Base-by-base conservation (phyloP, 2,888 invertebrate species). In the Idaea aversata region DNA sequence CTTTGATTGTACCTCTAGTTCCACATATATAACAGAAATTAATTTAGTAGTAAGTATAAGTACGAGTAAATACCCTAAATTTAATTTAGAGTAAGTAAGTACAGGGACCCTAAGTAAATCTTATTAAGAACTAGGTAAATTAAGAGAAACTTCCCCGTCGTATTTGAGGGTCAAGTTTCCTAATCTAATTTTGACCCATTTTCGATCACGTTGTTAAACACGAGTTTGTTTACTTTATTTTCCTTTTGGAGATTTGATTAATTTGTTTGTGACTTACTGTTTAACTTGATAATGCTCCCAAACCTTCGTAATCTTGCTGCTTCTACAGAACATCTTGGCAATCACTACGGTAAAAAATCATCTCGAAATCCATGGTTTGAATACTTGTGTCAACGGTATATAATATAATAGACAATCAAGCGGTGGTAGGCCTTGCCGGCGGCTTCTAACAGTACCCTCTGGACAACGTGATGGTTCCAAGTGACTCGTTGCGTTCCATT, bases 121-220 rank as follows among this genome's bases (percentile, higher is more conserved):
- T 70, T 63, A 67, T 72, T 72, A 73, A 61, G 47, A 47, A 47
- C 47, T 57, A 61, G 13, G 60, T 62, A 70, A 71, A 72, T 72
- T 70, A 69, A 66, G 70, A 70, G 67, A 72, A 70, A 70, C 70
- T 68, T 62, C 63, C 64, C 64, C 62, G 65, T 67, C 64, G 71
- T 68, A 70, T 13, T 69, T 68, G 62, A 35, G 67, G 73, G 72
- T 73, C 72, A 71, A 72, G 68, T 71, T 71, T 70, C 62, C 67
- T 67, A 71, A 73, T 73, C 65, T 66, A 70, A 65, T 72, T 70
- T 66, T 15, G 67, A 64, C 67, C 72, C 66, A 59, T 67, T 68
- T 65, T 60, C 62, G 15, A 70, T 68, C 62, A 66, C 63, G 67
- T 69, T 68, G 66, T 61, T 36, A 61, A 66, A 63, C 65, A 62